Conservation (phyloP, 2,113 vertebrate species). For the Nerophis ophidion region DNA sequence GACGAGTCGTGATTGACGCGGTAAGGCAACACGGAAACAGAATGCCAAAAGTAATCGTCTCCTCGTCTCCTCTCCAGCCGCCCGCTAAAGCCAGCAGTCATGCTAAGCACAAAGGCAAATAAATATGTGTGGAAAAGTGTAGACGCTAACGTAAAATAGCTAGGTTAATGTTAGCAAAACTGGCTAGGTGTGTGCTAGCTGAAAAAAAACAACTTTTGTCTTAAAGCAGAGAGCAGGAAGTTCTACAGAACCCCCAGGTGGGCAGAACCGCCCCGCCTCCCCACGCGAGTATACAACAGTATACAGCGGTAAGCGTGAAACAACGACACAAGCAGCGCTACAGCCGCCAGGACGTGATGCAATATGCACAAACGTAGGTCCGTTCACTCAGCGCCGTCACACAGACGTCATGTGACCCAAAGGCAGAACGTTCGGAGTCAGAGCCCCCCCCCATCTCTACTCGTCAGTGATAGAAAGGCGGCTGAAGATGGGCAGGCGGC, state of each 20-base stretch:
- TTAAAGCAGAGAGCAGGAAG: conserved; percentile 25
- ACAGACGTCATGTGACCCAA: not conserved
- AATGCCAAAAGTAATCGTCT: conserved; percentile 47
- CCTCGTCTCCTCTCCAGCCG: conserved; percentile 2
- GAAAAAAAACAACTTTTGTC: not conserved
- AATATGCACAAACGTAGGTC: conserved; percentile 70
- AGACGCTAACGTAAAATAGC: conserved; percentile 28
- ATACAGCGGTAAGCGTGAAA: conserved; percentile 55
- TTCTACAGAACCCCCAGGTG: conserved; percentile 46
- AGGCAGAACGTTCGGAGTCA: not conserved
- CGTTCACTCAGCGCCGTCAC: conserved; percentile 22
- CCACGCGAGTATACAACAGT: conserved; percentile 74
- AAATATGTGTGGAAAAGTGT: conserved; percentile 57
- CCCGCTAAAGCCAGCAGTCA: conserved; percentile 9
- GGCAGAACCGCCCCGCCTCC: conserved; percentile 28
- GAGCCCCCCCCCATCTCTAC: conserved; percentile 27
- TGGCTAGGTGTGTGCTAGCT: not conserved
- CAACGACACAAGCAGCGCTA: conserved; percentile 43
- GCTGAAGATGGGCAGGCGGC: conserved; percentile 77
- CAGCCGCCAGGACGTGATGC: conserved; percentile 64
- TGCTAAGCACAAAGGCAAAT: conserved; percentile 52
- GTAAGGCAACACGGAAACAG: conserved; percentile 53
- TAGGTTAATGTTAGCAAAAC: not conserved
- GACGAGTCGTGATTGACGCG: conserved; percentile 22
- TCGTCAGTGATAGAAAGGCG: conserved; percentile 71